Percentiles rank a stretch among this genome's conserved stretches.
phyloP scores from a whole-genome alignment of 2,113 vertebrate genomes.

The Dicaeum eximium region DNA sequence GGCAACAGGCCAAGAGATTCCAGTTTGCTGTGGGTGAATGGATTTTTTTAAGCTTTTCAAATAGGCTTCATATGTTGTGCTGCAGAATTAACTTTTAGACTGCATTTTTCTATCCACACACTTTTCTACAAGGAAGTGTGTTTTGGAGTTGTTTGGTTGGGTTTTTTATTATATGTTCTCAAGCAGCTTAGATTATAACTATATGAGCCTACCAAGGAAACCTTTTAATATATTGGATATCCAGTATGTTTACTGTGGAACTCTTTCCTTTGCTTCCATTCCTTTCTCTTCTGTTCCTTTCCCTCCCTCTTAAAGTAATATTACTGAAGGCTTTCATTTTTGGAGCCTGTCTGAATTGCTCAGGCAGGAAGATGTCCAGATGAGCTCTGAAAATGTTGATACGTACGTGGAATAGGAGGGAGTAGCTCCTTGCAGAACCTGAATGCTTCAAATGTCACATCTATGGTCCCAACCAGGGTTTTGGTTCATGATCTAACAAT shows the following conservation, averaged over 20 bases:
- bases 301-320: neutral
- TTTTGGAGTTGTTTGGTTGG: neutral
- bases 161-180: fast-evolving
- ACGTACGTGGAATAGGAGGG: fast-evolving
- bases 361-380: neutral
- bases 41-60: neutral
- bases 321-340: neutral
- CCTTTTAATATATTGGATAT: neutral
- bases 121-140: neutral
- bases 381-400: neutral
- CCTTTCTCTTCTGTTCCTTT: neutral
- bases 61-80: neutral
- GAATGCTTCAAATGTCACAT: neutral
- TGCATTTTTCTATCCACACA: neutral
- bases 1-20: neutral
- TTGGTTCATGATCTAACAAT: neutral
- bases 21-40: neutral
- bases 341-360: neutral
- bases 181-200: neutral
- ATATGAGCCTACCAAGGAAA: neutral
- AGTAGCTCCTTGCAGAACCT: neutral
- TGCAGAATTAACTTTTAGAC: neutral
- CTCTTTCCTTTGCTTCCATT: fast-evolving
- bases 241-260: neutral
- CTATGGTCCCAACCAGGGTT: neutral